Percentiles rank a stretch among this genome's conserved stretches.
phyloP scores from a whole-genome alignment of 2,113 vertebrate genomes.

The Anguilla japonica region DNA sequence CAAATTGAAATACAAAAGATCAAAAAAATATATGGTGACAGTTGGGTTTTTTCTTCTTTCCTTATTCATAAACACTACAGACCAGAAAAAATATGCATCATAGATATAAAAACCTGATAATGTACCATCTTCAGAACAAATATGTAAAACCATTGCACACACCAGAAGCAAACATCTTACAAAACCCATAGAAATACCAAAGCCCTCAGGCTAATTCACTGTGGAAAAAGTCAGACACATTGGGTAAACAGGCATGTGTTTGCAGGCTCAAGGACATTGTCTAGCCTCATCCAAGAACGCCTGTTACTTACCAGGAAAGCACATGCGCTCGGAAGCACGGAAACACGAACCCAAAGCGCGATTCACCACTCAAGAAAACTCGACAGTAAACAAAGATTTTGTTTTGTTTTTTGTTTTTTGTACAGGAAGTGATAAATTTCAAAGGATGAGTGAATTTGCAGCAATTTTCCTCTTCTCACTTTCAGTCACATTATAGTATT shows the following conservation, averaged over 20 bases:
- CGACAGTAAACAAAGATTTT: constrained; percentile 33
- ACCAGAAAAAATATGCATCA: constrained; percentile 86
- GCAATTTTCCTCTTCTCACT: constrained; percentile 37
- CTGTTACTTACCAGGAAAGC: constrained; percentile 34
- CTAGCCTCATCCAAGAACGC: neutral
- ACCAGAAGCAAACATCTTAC: constrained; percentile 60
- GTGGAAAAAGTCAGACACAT: constrained; percentile 63
- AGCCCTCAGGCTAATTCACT: constrained; percentile 83
- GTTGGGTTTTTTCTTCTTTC: constrained; percentile 74
- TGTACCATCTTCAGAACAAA: constrained; percentile 49
- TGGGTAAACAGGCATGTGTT: neutral
- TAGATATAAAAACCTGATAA: constrained; percentile 80
- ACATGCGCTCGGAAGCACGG: constrained; percentile 67
- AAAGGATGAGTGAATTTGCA: constrained; percentile 49
- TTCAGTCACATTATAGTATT: constrained; percentile 52
- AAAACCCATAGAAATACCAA: constrained; percentile 58
- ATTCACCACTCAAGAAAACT: constrained; percentile 22
- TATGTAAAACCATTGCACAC: constrained; percentile 74
- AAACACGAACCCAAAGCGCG: constrained; percentile 54
- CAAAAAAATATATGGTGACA: constrained; percentile 89
- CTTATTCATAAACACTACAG: constrained; percentile 81
- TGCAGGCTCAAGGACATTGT: neutral
- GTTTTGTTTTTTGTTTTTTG: constrained; percentile 14
- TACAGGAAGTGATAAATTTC: constrained; percentile 44
- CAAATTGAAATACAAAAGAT: constrained; percentile 91